phyloP scores from a whole-genome alignment of 2,797 vertebrate species.

The Pangasius sanitwongsei region DNA sequence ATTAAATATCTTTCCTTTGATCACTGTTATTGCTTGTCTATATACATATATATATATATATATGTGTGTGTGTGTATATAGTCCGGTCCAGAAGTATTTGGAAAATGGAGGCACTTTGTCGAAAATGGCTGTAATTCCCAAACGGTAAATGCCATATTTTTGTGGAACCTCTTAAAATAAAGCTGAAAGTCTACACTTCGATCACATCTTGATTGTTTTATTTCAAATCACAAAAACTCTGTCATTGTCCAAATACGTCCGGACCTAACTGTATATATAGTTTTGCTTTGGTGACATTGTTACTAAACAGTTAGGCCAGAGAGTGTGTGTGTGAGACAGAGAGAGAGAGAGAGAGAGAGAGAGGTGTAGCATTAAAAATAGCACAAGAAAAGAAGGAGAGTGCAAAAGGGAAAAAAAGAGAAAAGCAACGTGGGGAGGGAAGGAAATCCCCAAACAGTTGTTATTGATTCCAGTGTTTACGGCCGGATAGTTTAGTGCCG shows the following conservation, averaged over 20 bases:
- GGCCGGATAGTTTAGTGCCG: slow-evolving; percentile 92
- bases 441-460: slow-evolving; percentile 95
- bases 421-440: slow-evolving; percentile 55
- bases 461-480: slow-evolving; percentile 97
- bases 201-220: too few relatives aligned
- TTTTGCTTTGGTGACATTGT: background rate
- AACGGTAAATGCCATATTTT: too few relatives aligned
- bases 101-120: too few relatives aligned
- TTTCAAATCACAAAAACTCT: too few relatives aligned
- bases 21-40: background rate
- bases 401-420: slow-evolving; percentile 68
- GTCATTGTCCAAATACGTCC: too few relatives aligned
- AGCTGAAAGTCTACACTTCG: too few relatives aligned
- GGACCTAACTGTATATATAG: too few relatives aligned
- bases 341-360: slow-evolving; percentile 52
- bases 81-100: too few relatives aligned
- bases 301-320: background rate
- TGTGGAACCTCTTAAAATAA: too few relatives aligned
- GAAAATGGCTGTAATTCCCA: too few relatives aligned
- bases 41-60: background rate
- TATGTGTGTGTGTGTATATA: too few relatives aligned
- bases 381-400: slow-evolving; percentile 39
- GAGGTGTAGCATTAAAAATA: slow-evolving; percentile 19
- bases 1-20: background rate
- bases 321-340: background rate